Conservation (phyloP, 2,113 vertebrate species). For the Zonotrichia leucophrys region DNA sequence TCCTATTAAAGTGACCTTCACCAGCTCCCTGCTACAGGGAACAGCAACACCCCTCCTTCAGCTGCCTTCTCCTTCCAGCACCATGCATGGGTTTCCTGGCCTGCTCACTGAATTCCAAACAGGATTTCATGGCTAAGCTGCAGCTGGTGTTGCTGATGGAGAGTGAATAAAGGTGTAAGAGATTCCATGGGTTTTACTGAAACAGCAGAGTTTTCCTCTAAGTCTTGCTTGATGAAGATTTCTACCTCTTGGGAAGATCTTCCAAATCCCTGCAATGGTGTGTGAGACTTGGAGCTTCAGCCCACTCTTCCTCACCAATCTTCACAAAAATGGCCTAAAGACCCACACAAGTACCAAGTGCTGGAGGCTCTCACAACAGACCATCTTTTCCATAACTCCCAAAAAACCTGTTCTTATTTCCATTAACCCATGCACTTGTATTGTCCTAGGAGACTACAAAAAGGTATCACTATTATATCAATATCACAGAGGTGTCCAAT, state of each 20-base stretch:
- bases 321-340: not conserved
- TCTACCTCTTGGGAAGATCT: not conserved
- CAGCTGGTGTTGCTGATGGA: not conserved
- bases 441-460: not conserved
- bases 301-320: not conserved
- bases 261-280: not conserved
- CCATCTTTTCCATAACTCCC: not conserved
- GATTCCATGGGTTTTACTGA: not conserved
- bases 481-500: not conserved
- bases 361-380: not conserved
- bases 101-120: not conserved
- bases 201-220: not conserved
- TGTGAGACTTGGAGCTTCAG: not conserved
- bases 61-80: not conserved
- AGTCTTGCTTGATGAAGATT: not conserved
- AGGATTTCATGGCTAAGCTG: constrained; percentile 29
- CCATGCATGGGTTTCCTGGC: not conserved
- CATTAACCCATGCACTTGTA: not conserved
- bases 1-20: not conserved
- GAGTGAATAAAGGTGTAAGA: not conserved
- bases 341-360: not conserved
- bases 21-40: not conserved
- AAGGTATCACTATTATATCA: not conserved
- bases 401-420: not conserved
- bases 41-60: not conserved